Evolutionary conservation across 2,113 vertebrate genomes (phyloP).

Genomic region (Ciconia maguari): DNA sequence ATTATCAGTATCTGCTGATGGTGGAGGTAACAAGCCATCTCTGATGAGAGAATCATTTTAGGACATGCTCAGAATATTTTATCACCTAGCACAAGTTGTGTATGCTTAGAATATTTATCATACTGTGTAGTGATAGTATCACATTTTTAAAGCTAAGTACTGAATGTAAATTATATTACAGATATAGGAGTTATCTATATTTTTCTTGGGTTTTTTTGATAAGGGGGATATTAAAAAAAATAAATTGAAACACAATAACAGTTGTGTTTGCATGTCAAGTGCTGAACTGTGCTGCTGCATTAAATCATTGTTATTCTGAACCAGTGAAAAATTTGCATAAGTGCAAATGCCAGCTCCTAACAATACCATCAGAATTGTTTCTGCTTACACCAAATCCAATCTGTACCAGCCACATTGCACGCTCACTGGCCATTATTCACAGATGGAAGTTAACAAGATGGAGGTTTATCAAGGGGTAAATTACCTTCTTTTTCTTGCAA

Average conservation of each 20-base stretch:
- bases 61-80: slow-evolving; percentile 79
- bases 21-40: slow-evolving; percentile 75
- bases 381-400: neutral
- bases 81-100: slow-evolving; percentile 59
- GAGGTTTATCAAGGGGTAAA: neutral
- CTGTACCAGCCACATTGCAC: neutral
- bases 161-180: slow-evolving; percentile 13
- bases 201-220: neutral
- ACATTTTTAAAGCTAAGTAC: slow-evolving; percentile 9
- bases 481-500: neutral
- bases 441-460: neutral
- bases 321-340: slow-evolving; percentile 63
- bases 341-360: slow-evolving; percentile 47
- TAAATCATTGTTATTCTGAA: slow-evolving; percentile 64
- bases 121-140: slow-evolving; percentile 18
- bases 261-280: slow-evolving; percentile 16
- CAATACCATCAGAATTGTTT: slow-evolving; percentile 29
- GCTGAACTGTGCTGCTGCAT: slow-evolving; percentile 22
- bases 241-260: neutral
- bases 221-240: neutral
- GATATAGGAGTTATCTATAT: neutral
- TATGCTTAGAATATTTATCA: slow-evolving; percentile 75
- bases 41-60: slow-evolving; percentile 78
- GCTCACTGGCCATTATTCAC: neutral
- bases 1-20: slow-evolving; percentile 80